A percentile compares a stretch with the other conserved stretches of the same genome.
phyloP scores from a whole-genome alignment of 2,797 vertebrate genomes.

The Chaetophractus vellerosus region DNA sequence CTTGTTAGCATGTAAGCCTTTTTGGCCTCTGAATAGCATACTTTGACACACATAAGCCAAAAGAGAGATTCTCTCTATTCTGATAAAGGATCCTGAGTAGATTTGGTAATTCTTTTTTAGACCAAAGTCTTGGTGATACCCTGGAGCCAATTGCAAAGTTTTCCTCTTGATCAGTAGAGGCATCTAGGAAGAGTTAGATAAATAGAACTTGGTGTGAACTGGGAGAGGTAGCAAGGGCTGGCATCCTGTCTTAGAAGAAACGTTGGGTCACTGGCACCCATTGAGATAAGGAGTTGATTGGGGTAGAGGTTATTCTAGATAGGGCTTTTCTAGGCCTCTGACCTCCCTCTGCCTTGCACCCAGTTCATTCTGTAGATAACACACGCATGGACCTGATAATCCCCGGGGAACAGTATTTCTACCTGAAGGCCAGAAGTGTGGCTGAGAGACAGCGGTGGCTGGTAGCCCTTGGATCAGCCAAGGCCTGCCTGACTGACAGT shows the following conservation, averaged over 20 bases:
- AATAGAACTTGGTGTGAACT: neutral
- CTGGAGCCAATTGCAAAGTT: neutral
- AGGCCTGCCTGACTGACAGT: slow-evolving; percentile 98
- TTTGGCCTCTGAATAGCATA: neutral
- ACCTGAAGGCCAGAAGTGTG: slow-evolving; percentile 97
- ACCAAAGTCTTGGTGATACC: neutral
- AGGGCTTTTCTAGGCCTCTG: neutral
- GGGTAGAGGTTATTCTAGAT: neutral
- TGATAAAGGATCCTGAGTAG: neutral
- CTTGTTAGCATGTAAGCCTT: neutral
- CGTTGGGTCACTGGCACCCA: neutral
- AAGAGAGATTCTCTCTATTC: neutral
- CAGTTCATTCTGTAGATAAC: slow-evolving; percentile 97
- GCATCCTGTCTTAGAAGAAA: neutral
- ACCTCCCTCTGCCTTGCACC: slow-evolving; percentile 71
- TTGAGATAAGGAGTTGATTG: neutral
- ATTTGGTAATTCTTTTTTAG: neutral
- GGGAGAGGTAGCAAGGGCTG: neutral
- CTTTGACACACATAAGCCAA: neutral
- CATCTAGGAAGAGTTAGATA: neutral
- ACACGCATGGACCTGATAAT: slow-evolving; percentile 98
- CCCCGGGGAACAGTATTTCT: slow-evolving; percentile 99
- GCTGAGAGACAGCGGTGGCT: slow-evolving; percentile 99
- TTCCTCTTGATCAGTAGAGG: neutral
- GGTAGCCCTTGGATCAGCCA: slow-evolving; percentile 97